phyloP scores from a whole-genome alignment of 2,888 invertebrate species.

The Rhorus exstirpatorius region DNA sequence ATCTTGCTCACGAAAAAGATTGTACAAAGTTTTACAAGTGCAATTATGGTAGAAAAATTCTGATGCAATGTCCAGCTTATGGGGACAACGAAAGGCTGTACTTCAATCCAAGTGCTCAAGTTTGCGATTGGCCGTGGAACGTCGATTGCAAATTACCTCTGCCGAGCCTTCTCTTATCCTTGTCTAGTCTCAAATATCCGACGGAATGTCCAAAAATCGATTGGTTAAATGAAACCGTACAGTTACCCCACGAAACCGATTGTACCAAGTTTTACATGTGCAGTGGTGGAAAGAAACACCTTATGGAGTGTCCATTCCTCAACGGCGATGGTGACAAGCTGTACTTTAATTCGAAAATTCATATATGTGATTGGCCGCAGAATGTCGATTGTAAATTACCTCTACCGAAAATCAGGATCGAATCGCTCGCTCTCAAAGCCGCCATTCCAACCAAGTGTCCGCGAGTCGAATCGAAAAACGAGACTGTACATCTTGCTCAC shows the following conservation, averaged over 20 bases:
- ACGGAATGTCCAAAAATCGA: conserved; percentile 55
- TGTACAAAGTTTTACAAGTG: conserved; percentile 71
- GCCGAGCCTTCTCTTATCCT: background rate
- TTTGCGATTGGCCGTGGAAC: conserved; percentile 74
- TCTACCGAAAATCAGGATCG: background rate
- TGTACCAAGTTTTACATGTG: conserved; percentile 75
- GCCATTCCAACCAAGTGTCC: conserved; percentile 68
- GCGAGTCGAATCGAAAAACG: background rate
- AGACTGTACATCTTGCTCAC: conserved; percentile 61
- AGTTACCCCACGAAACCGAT: conserved; percentile 39
- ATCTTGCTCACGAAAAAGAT: too few species aligned
- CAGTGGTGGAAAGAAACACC: conserved; percentile 55
- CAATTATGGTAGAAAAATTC: conserved; percentile 2
- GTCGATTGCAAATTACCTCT: conserved; percentile 67
- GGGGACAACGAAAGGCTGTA: conserved; percentile 50
- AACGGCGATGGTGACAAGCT: conserved; percentile 31
- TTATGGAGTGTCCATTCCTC: conserved; percentile 63
- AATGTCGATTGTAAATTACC: conserved; percentile 27
- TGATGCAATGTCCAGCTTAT: conserved; percentile 61
- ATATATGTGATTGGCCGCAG: conserved; percentile 55
- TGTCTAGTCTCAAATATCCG: conserved; percentile 13
- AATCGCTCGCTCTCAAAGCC: background rate
- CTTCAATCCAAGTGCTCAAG: conserved; percentile 71
- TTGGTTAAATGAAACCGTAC: background rate
- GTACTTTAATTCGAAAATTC: conserved; percentile 62